Base-by-base conservation (phyloP, 2,888 invertebrate genomes). In the Zygothrica quintamaculata region DNA sequence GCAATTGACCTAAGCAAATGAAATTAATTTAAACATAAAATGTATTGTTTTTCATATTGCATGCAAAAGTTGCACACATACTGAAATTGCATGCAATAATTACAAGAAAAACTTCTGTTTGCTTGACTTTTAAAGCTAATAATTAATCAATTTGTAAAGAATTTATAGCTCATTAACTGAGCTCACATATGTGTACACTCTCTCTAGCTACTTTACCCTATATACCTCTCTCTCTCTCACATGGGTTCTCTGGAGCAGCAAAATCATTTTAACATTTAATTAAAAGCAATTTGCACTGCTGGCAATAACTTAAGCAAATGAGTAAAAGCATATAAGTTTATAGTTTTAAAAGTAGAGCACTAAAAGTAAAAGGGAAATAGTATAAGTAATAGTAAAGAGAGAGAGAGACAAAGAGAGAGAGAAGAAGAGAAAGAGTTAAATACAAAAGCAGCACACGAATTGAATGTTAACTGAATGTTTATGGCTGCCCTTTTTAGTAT, bases 401-500 rank as follows among this genome's bases (percentile, higher is more conserved):
- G 36, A 13, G n/a, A n/a, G n/a, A n/a, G n/a, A n/a, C n/a, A n/a
- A n/a, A n/a, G n/a, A n/a, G n/a, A n/a, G n/a, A n/a, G n/a, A n/a
- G n/a, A n/a, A n/a, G n/a, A n/a, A n/a, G n/a, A n/a, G n/a, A n/a
- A n/a, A n/a, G n/a, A n/a, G n/a, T n/a, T n/a, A 31, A 36, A 44
- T 47, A 31, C 16, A 22, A 9, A 33, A 34, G 13, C 40, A 42
- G 16, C 52, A 64, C 74, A 52, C n/a, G 33, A 55, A 56, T 43
- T 47, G 5, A 42, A 55, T 18, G 52, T 43, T 43, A 33, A 31
- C 77, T n/a, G n/a, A n/a, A n/a, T n/a, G 62, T 79, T 84, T 73
- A 77, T 59, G 57, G 68, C 77, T 55, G 65, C 59, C n/a, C 77
- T 70, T 79, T 80, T 84, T 75, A 86, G 84, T 73, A 66, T 48